phyloP scores from a whole-genome alignment of 2,888 invertebrate species.

The Pteria penguin region DNA sequence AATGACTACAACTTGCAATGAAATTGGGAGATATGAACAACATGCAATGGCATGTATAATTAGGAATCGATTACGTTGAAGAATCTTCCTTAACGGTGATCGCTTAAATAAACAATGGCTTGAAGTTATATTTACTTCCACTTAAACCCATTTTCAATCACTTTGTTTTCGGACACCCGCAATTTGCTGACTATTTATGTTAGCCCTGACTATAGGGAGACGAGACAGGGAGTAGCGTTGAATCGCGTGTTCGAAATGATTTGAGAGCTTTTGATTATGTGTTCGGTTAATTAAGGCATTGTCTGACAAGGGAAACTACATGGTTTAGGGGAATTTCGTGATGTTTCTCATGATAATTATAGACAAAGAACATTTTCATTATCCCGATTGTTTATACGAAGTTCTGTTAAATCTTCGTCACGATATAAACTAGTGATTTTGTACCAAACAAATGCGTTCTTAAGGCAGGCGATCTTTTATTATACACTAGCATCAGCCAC shows the following conservation, averaged over 20 bases:
- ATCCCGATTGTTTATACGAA: background rate
- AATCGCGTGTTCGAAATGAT: background rate
- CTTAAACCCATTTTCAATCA: background rate
- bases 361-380: background rate
- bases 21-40: no score
- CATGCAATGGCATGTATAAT: no score
- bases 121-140: background rate
- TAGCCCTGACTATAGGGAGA: background rate
- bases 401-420: background rate
- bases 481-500: background rate
- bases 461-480: background rate
- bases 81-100: no score
- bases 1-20: no score
- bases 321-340: background rate
- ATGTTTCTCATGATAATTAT: background rate
- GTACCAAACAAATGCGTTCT: background rate
- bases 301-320: background rate
- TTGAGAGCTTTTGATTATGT: background rate
- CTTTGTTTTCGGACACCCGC: background rate
- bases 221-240: background rate
- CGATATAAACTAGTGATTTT: background rate
- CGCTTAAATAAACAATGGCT: background rate
- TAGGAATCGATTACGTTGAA: no score
- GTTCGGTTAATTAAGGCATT: background rate
- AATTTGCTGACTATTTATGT: background rate